A percentile compares a stretch with the other conserved stretches of the same genome.
phyloP scores from a whole-genome alignment of 2,113 vertebrate genomes.

The Rhynchomys soricoides region DNA sequence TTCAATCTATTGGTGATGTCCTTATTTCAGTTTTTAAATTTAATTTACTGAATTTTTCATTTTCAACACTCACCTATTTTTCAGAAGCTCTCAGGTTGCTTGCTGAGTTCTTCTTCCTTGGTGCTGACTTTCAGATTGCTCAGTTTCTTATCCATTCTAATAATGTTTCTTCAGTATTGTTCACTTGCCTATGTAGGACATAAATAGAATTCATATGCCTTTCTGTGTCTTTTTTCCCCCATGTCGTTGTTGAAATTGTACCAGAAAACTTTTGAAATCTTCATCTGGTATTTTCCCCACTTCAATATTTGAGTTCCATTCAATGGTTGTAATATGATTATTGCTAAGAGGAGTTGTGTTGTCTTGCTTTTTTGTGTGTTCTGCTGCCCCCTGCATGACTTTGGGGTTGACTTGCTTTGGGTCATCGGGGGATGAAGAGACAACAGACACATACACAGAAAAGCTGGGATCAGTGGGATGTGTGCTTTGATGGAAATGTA shows the following conservation, averaged over 20 bases:
- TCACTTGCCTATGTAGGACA: background rate
- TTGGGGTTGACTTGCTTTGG: background rate
- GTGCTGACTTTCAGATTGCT: background rate
- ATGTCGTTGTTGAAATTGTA: background rate
- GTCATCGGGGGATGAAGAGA: background rate
- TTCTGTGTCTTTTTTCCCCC: background rate
- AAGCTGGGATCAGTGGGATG: background rate
- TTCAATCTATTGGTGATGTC: background rate
- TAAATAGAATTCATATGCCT: background rate
- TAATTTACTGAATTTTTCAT: background rate
- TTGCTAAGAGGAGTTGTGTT: no score
- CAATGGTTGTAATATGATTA: background rate
- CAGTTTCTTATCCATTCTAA: background rate
- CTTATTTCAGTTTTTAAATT: background rate
- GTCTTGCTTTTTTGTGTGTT: background rate
- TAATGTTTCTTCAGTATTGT: background rate
- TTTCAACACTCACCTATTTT: background rate
- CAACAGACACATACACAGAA: background rate
- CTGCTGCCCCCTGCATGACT: background rate
- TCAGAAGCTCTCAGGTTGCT: no score
- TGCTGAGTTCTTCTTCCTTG: background rate
- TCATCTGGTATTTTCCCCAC: background rate
- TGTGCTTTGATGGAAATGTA: background rate
- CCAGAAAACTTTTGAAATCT: background rate
- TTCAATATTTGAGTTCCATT: background rate